Evolutionary conservation across 2,888 invertebrate genomes (phyloP).

Genomic region (Apotomis capreana): DNA sequence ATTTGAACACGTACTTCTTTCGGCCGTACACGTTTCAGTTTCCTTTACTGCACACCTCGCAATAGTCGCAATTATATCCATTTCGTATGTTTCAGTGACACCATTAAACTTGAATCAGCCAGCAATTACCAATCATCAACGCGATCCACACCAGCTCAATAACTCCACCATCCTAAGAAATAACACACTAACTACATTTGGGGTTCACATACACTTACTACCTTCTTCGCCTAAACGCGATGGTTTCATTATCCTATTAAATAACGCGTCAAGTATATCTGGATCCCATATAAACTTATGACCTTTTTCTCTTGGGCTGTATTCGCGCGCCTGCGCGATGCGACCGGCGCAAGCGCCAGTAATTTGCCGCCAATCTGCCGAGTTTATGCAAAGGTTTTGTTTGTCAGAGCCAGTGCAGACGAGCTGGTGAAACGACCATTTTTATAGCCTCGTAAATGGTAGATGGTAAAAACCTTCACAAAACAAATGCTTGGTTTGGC

Average conservation of each 20-base stretch:
- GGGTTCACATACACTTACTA: not conserved
- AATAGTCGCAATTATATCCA: not conserved
- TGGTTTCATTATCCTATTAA: not conserved
- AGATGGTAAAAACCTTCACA: not conserved
- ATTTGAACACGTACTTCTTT: too few relatives aligned
- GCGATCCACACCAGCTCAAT: not conserved
- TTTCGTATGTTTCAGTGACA: not conserved
- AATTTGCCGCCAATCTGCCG: constrained; percentile 28
- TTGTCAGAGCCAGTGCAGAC: constrained; percentile 1
- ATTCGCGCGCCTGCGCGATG: constrained; percentile 9
- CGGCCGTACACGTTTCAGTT: too few relatives aligned
- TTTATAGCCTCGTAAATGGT: not conserved
- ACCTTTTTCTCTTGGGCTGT: not conserved
- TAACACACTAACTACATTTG: not conserved
- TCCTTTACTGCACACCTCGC: too few relatives aligned
- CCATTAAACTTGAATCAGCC: constrained; percentile 5
- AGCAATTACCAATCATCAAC: constrained; percentile 22
- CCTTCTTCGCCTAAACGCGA: not conserved
- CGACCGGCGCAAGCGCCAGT: constrained; percentile 10
- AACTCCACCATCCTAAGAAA: not conserved
- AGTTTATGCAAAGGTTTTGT: constrained; percentile 32
- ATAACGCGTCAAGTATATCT: not conserved
- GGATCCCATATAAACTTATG: not conserved
- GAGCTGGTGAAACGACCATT: not conserved
- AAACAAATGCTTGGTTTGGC: too few relatives aligned